phyloP scores from a whole-genome alignment of 2,888 invertebrate species.

The Pachymerium ferrugineum region DNA sequence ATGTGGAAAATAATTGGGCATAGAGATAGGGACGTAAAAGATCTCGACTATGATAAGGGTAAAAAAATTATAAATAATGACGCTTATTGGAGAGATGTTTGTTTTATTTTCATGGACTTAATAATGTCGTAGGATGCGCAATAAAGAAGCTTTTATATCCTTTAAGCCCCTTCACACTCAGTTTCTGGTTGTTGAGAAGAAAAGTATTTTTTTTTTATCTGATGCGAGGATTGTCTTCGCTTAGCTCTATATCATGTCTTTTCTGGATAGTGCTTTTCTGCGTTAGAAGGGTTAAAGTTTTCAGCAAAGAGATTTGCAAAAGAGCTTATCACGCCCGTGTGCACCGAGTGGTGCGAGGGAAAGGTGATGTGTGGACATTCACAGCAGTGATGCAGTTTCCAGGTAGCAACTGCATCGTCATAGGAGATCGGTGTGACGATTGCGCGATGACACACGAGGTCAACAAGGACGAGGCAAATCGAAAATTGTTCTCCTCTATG shows the following conservation, averaged over 20 bases:
- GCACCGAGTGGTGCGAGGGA: background rate
- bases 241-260: conserved; percentile 11
- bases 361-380: conserved; percentile 9
- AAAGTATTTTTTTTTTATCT: conserved; percentile 2
- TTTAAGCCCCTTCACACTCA: background rate
- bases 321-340: background rate
- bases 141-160: background rate
- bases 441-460: background rate
- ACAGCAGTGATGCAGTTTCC: background rate
- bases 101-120: conserved; percentile 4
- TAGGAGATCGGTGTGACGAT: background rate
- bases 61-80: background rate
- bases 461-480: background rate
- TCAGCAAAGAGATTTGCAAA: conserved; percentile 19
- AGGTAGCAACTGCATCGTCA: conserved; percentile 17
- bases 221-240: conserved; percentile 3
- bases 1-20: conserved; percentile 9
- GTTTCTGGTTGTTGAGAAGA: background rate
- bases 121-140: background rate
- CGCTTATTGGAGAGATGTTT: background rate
- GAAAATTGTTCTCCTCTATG: background rate
- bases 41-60: background rate
- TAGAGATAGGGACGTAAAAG: background rate
- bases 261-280: conserved; percentile 4
- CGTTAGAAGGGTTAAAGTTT: conserved; percentile 19